Evolutionary conservation across 2,797 vertebrate genomes (phyloP), one percentile per base, ranked within the genome.

Genomic region (Hoplostethus mediterraneus): DNA sequence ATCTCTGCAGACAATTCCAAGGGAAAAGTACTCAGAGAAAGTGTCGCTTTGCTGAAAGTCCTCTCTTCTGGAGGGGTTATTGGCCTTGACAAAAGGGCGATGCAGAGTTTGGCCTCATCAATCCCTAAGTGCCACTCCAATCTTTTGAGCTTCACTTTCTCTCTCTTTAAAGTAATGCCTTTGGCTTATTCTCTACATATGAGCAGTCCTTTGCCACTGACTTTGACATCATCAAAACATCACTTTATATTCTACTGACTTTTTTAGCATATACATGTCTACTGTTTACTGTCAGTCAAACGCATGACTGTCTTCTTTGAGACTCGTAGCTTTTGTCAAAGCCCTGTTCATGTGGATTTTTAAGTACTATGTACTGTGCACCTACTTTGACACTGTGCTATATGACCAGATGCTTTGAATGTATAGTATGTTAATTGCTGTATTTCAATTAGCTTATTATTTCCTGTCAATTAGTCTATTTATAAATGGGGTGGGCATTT

Each of bases 401-500:
- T 91, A 75, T 84, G 77, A 87, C 74, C 79, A 86, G 82, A 85
- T 77, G 80, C 69, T 75, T 67, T 85, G 84, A 86, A 77, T 84
- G 79, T 90, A 63, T 69, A 87, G 60, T 78, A 64, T 91, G 75
- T 81, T 72, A 65, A 78, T 45, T 84, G 74, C 85, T 82, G 87
- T 93, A 92, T 90, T 91, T 87, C 68, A 93, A 91, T 76, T 79
- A 77, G 82, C 53, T 56, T 45, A 73, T 72, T 61, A 70, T 84
- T 83, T 82, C 42, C 66, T 89, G 85, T 82, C 75, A 90, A 82
- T 81, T 83, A 88, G 82, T 71, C 81, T 95, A 89, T 89, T 93
- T 92, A 79, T 88, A 90, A 93, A 92, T 83, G 87, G 93, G 95
- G 91, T 95, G 93, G 93, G 93, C 61, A 86, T 87, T 94, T 94